Conservation (phyloP, 64 coral and sea anemone species). For the Porites lutea region DNA sequence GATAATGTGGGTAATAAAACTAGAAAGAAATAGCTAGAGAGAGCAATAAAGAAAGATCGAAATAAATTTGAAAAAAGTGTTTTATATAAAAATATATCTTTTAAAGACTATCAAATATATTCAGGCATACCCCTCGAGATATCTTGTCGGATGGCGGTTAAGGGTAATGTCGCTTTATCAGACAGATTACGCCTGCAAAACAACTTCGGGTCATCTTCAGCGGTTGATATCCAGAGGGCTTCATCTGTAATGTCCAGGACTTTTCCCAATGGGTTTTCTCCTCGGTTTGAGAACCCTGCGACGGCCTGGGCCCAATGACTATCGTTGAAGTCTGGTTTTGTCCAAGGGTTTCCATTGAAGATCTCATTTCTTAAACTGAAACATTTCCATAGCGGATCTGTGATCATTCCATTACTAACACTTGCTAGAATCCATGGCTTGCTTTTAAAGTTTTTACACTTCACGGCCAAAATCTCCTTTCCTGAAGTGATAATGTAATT, state of each 20-base stretch:
- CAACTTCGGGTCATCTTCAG: no score
- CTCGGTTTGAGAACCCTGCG: not conserved
- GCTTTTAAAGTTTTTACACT: not conserved
- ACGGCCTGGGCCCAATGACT: not conserved
- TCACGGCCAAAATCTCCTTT: not conserved
- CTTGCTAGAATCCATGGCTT: not conserved
- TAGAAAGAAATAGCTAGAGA: no score
- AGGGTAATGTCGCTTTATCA: no score
- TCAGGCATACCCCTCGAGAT: no score
- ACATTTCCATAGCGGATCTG: not conserved
- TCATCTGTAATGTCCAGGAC: not conserved
- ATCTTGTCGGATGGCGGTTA: no score
- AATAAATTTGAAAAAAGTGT: no score
- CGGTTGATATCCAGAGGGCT: not conserved
- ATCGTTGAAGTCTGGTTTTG: not conserved
- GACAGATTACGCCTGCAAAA: no score
- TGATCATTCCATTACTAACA: not conserved
- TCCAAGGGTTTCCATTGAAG: not conserved
- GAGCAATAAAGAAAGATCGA: no score
- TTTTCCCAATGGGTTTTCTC: not conserved
- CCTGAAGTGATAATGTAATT: no score
- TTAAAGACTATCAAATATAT: no score
- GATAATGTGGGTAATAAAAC: no score
- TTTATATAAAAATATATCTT: no score
- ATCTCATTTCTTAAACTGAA: not conserved